Percentiles rank a stretch among this genome's conserved stretches.
Conservation (phyloP, 2,113 vertebrate genomes). For the Corythornis vintsioides region DNA sequence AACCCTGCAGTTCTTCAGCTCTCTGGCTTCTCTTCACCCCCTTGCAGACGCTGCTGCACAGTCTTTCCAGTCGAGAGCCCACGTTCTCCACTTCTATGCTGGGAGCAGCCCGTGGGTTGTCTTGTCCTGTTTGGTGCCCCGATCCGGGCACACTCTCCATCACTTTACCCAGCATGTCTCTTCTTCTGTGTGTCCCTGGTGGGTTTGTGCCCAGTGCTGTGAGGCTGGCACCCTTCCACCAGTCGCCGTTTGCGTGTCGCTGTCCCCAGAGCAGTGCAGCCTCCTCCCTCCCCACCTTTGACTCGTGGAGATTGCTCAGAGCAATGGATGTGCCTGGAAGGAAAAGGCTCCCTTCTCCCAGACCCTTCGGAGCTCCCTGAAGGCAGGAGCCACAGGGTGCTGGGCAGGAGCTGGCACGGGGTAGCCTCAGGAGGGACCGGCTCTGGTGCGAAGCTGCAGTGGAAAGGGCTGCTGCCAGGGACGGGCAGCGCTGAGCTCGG, state of each 20-base stretch:
- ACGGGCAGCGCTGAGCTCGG: background rate
- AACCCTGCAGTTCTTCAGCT: background rate
- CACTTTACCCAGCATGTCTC: background rate
- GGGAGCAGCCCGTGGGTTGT: background rate
- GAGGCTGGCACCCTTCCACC: background rate
- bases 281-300: background rate
- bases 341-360: background rate
- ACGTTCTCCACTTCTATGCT: background rate
- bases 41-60: background rate
- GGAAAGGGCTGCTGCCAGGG: background rate
- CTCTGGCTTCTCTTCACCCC: background rate
- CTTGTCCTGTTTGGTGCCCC: accelerated
- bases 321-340: background rate
- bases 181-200: background rate
- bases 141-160: background rate
- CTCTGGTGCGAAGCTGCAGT: background rate
- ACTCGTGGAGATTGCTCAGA: background rate
- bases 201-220: background rate
- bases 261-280: background rate
- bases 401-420: accelerated
- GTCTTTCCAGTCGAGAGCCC: background rate
- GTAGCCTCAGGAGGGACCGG: background rate
- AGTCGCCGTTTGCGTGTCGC: background rate
- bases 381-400: background rate
- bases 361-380: background rate